Percentiles rank a stretch among this genome's conserved stretches.
These are phyloP conservation scores for Calidris pygmaea DNA, from an alignment of 2,113 vertebrate species.

Conservation along the genomic window DNA sequence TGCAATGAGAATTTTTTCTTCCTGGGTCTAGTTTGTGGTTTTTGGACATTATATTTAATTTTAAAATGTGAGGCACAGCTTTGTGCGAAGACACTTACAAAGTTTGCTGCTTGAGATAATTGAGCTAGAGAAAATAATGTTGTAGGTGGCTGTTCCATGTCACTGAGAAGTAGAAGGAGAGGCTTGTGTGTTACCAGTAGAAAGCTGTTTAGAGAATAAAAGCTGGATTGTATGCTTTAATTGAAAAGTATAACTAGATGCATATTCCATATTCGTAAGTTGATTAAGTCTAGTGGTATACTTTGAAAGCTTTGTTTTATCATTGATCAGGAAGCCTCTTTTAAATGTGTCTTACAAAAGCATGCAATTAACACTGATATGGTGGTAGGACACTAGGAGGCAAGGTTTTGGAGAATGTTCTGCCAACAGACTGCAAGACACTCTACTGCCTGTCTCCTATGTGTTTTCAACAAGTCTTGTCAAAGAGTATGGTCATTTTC, in stretches of 20 bases:
- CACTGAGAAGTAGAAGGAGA: background rate
- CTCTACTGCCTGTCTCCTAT: background rate
- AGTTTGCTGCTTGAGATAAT: background rate
- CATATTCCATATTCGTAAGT: background rate
- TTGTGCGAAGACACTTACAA: background rate
- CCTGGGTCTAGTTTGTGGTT: background rate
- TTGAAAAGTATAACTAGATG: background rate
- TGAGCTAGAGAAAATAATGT: background rate
- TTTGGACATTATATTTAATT: background rate
- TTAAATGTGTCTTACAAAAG: background rate
- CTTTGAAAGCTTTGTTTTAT: background rate
- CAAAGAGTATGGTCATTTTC: background rate
- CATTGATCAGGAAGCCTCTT: background rate
- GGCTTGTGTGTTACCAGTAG: background rate
- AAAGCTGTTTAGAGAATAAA: background rate
- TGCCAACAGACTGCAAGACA: background rate
- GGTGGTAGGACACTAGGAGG: background rate
- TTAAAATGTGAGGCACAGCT: background rate
- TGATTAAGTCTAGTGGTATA: background rate
- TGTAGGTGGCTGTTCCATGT: background rate
- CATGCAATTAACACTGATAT: rapidly evolving
- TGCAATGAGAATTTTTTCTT: background rate
- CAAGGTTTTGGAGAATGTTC: background rate
- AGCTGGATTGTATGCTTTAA: background rate
- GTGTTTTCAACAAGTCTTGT: background rate